Percentiles rank a stretch among this genome's conserved stretches.
Evolutionary conservation across 2,888 invertebrate species (phyloP).

Genomic region (Andrena marginata): DNA sequence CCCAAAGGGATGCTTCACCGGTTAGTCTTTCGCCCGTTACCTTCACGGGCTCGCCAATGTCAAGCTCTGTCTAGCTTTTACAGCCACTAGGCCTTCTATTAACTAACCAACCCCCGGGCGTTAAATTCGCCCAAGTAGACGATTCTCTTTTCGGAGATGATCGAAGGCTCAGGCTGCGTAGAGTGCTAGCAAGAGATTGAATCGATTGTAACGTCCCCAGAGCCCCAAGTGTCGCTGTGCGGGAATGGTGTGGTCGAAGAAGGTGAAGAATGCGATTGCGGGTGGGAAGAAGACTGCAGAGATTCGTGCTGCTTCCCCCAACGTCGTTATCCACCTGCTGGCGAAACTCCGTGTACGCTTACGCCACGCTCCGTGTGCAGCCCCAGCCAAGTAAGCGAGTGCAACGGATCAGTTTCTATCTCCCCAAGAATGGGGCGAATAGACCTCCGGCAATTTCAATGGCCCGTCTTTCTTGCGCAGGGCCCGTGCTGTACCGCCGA

Average conservation of each 20-base stretch:
- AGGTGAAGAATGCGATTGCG: constrained; percentile 99
- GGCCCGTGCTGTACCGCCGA: constrained; percentile 98
- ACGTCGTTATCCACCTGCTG: constrained; percentile 90
- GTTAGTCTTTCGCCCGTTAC: constrained; percentile 85
- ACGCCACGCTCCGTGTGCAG: constrained; percentile 93
- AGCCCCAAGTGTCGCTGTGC: constrained; percentile 97
- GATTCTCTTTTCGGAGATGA: neutral
- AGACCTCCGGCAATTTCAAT: neutral
- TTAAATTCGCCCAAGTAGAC: too few species aligned
- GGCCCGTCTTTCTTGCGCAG: constrained; percentile 83
- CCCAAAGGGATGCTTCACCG: constrained; percentile 96
- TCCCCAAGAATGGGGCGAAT: neutral
- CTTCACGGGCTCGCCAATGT: too few species aligned
- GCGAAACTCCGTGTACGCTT: constrained; percentile 94
- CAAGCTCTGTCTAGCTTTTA: neutral
- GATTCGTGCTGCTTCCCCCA: constrained; percentile 98
- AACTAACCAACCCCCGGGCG: neutral
- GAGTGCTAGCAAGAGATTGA: neutral
- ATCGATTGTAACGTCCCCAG: constrained; percentile 85
- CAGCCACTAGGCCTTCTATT: neutral
- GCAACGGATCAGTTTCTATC: neutral
- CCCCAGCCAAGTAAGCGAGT: constrained; percentile 90
- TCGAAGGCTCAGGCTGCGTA: neutral
- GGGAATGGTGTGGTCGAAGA: constrained; percentile 99
- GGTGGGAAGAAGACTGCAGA: constrained; percentile 98